Evolutionary conservation across 2,113 vertebrate species (phyloP).

Genomic region (Takifugu flavidus): DNA sequence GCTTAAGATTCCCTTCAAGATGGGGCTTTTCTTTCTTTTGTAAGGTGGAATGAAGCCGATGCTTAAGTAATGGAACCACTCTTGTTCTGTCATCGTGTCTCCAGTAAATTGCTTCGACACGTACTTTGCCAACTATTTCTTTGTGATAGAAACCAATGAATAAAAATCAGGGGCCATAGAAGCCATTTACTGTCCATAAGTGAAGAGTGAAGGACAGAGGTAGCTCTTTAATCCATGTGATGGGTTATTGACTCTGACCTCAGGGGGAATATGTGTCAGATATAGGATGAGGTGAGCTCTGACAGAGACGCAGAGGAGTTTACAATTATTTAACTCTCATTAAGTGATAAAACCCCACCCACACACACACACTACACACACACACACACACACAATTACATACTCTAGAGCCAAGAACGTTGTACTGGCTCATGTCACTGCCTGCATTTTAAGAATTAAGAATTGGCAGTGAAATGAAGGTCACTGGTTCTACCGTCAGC

Average conservation of each 20-base stretch:
- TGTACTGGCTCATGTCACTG: too few species aligned
- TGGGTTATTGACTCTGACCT: constrained; percentile 76
- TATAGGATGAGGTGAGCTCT: constrained; percentile 27
- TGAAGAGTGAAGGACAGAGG: constrained; percentile 54
- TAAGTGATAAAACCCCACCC: background rate
- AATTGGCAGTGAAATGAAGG: too few species aligned
- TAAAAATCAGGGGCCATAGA: constrained; percentile 81
- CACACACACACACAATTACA: too few species aligned
- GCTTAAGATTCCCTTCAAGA: constrained; percentile 62
- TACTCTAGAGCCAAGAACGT: too few species aligned
- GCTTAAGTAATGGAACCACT: constrained; percentile 41
- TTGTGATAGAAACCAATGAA: constrained; percentile 77
- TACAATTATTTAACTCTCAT: constrained; percentile 11
- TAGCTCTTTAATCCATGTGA: constrained; percentile 66
- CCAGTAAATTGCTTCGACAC: constrained; percentile 70
- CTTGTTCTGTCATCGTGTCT: constrained; percentile 47
- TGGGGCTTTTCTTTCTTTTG: constrained; percentile 31
- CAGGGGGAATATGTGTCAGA: constrained; percentile 57
- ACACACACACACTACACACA: too few species aligned
- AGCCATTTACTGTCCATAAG: constrained; percentile 68
- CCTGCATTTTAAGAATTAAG: too few species aligned
- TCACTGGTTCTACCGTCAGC: too few species aligned
- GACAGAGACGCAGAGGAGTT: constrained; percentile 22
- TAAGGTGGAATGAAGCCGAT: constrained; percentile 52
- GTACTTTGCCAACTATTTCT: constrained; percentile 70